Evolutionary conservation across 2,888 invertebrate species (phyloP).

Genomic region (Limnephilus auricula): DNA sequence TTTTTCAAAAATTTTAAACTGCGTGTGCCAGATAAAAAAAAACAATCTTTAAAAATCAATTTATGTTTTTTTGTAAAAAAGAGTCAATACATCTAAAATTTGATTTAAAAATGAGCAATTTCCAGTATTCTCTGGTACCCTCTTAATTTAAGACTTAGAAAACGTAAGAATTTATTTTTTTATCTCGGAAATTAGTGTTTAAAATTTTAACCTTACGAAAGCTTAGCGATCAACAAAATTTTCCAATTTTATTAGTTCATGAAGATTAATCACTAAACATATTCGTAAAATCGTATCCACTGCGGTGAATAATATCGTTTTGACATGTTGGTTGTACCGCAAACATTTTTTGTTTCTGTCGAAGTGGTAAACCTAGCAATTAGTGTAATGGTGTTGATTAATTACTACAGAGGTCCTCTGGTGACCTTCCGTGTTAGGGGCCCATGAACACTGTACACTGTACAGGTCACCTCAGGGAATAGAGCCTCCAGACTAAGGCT

Average conservation of each 20-base stretch:
- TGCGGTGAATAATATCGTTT: neutral
- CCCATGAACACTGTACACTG: conserved; percentile 41
- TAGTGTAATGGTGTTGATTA: conserved; percentile 66
- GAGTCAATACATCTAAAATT: no score
- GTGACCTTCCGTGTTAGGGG: conserved; percentile 64
- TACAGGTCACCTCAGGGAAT: conserved; percentile 43
- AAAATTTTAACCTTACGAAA: neutral
- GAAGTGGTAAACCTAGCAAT: conserved; percentile 63
- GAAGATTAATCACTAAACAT: neutral
- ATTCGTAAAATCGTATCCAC: neutral
- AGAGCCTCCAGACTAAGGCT: conserved; percentile 23
- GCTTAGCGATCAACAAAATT: neutral
- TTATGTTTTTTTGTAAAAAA: no score
- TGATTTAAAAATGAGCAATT: no score
- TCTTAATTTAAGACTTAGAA: no score
- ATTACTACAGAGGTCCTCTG: conserved; percentile 58
- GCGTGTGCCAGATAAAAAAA: no score
- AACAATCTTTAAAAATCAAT: no score
- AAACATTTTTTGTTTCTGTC: conserved; percentile 54
- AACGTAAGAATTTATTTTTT: no score
- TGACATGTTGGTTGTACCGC: conserved; percentile 19
- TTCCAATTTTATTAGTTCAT: neutral
- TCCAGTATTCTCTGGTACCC: no score
- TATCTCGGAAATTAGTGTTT: neutral
- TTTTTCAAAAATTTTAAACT: no score